phyloP scores from a whole-genome alignment of 2,888 invertebrate species.

The Microctonus brassicae region DNA sequence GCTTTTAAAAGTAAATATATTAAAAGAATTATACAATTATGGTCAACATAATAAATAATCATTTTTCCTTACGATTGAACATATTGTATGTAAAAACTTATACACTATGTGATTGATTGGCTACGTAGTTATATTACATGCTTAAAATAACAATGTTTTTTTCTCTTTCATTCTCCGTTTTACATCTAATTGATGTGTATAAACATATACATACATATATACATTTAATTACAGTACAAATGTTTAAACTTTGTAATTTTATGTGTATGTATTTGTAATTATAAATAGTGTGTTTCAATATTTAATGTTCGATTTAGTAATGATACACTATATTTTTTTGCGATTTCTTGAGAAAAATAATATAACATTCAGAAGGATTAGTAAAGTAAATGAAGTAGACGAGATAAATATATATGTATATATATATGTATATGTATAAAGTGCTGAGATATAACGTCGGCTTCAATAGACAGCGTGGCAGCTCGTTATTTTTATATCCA shows the following conservation, averaged over 20 bases:
- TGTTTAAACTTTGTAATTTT: not conserved
- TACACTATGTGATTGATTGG: no score
- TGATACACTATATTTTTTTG: no score
- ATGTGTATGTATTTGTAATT: not conserved
- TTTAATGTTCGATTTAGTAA: constrained; percentile 25
- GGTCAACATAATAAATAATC: no score
- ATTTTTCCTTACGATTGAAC: no score
- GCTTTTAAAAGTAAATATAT: no score
- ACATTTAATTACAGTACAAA: not conserved
- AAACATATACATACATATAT: no score
- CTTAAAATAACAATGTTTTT: constrained; percentile 34
- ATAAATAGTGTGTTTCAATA: constrained; percentile 24
- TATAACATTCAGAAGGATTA: constrained; percentile 6
- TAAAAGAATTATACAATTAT: no score
- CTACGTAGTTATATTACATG: constrained; percentile 34
- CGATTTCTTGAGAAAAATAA: constrained; percentile 30
- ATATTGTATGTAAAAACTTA: no score
- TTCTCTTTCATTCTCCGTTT: not conserved
- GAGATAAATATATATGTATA: no score
- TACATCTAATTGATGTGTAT: no score
- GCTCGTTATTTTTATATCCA: not conserved
- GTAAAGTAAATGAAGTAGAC: no score
- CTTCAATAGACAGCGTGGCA: constrained; percentile 34
- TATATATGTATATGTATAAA: not conserved
- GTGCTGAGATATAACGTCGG: constrained; percentile 33